Percentiles rank a stretch among this genome's conserved stretches.
phyloP scores from a whole-genome alignment of 2,888 invertebrate species.

The Onchidella celtica region DNA sequence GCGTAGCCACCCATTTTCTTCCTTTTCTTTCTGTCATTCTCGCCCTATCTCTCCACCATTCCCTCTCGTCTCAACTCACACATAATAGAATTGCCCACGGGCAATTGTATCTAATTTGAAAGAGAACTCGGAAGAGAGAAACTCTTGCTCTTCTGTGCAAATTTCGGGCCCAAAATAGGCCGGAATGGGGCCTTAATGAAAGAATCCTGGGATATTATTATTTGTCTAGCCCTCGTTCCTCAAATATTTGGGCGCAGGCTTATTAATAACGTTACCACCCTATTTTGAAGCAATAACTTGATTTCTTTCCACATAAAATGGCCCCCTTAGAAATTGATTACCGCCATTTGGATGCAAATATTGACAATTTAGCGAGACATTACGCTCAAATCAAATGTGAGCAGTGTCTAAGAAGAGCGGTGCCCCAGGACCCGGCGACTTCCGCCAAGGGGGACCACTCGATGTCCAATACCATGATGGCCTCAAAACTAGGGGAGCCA shows the following conservation, averaged over 20 bases:
- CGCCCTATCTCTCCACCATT: slow-evolving; percentile 12
- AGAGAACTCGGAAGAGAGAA: slow-evolving; percentile 45
- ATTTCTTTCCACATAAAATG: slow-evolving; percentile 48
- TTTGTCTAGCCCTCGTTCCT: slow-evolving; percentile 53
- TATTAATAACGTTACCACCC: slow-evolving; percentile 58
- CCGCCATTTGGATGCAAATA: slow-evolving; percentile 60
- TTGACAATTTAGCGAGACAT: slow-evolving; percentile 60
- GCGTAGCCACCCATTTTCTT: background rate
- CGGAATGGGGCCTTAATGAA: slow-evolving; percentile 52
- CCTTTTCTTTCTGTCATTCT: background rate
- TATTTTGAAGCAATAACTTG: slow-evolving; percentile 59
- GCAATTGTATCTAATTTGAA: slow-evolving; percentile 55
- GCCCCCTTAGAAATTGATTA: slow-evolving; percentile 58
- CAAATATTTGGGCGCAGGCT: slow-evolving; percentile 58
- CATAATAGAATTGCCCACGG: slow-evolving; percentile 49
- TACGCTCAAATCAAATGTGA: slow-evolving; percentile 58
- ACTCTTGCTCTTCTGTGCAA: slow-evolving; percentile 56
- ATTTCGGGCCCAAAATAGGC: slow-evolving; percentile 53
- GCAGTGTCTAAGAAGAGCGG: slow-evolving; percentile 44
- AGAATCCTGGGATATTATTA: slow-evolving; percentile 57
- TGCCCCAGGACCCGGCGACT: background rate
- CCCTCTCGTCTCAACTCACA: slow-evolving; percentile 23
- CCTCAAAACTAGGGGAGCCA: slow-evolving; percentile 17
- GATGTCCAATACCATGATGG: slow-evolving; percentile 45
- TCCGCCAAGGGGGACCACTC: slow-evolving; percentile 49